Conservation (phyloP, 2,888 invertebrate species). For the Polia nebulosa region DNA sequence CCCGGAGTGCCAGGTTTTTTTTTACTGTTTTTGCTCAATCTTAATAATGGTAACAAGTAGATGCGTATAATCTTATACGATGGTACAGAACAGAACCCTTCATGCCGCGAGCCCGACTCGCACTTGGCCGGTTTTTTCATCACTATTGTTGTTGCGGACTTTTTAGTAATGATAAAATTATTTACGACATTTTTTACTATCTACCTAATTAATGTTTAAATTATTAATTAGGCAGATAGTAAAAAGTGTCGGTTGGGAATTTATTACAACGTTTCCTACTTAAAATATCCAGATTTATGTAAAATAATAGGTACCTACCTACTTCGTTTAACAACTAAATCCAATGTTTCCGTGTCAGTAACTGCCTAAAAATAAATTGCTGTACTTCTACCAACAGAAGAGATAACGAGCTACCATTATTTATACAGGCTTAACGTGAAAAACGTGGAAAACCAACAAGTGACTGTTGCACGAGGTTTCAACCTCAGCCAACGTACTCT, state of each 20-base stretch:
- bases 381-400: constrained; percentile 16
- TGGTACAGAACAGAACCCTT: too few relatives aligned
- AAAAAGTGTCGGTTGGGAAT: background rate
- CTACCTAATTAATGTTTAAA: background rate
- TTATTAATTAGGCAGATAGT: background rate
- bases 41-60: too few relatives aligned
- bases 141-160: background rate
- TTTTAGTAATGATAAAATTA: too few relatives aligned
- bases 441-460: constrained; percentile 43
- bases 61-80: too few relatives aligned
- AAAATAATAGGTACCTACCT: background rate
- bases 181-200: too few relatives aligned
- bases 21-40: too few relatives aligned
- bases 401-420: constrained; percentile 27
- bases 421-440: constrained; percentile 23
- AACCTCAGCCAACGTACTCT: constrained; percentile 27
- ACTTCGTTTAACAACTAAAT: background rate
- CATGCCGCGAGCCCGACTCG: too few relatives aligned
- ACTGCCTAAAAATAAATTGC: constrained; percentile 33
- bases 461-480: constrained; percentile 26
- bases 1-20: too few relatives aligned
- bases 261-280: background rate
- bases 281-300: background rate
- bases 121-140: too few relatives aligned
- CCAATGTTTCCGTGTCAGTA: constrained; percentile 13